phyloP scores from a whole-genome alignment of 2,797 vertebrate species.

The Callimico goeldii region DNA sequence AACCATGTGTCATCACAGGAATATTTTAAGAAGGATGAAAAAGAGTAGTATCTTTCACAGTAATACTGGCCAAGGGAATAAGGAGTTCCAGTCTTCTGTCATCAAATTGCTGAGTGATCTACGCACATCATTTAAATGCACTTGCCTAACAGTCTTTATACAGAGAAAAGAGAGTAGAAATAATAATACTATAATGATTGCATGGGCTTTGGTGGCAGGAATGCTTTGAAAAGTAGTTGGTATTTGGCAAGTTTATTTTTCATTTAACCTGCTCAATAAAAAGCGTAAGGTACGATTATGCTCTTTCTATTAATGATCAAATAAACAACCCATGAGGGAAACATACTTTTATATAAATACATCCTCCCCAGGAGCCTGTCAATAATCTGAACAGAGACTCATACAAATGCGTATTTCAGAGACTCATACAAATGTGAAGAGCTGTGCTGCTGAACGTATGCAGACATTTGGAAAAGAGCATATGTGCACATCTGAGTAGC shows the following conservation, averaged over 20 bases:
- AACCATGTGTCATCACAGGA: not conserved
- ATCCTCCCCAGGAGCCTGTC: not conserved
- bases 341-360: not conserved
- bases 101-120: not conserved
- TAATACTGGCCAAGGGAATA: not conserved
- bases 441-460: fast-evolving
- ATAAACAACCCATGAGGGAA: not conserved
- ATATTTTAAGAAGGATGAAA: not conserved
- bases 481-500: not conserved
- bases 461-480: not conserved
- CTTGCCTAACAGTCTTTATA: not conserved
- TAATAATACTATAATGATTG: constrained; percentile 15
- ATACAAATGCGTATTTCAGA: not conserved
- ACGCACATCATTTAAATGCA: not conserved
- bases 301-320: constrained; percentile 50
- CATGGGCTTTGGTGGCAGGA: not conserved
- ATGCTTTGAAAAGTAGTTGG: constrained; percentile 20
- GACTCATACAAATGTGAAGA: not conserved
- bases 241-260: constrained; percentile 48
- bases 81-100: not conserved
- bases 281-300: not conserved
- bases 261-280: constrained; percentile 32
- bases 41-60: not conserved
- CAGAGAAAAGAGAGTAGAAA: not conserved
- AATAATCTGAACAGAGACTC: not conserved